Evolutionary conservation across 2,113 vertebrate genomes (phyloP).

Genomic region (Cairina moschata): DNA sequence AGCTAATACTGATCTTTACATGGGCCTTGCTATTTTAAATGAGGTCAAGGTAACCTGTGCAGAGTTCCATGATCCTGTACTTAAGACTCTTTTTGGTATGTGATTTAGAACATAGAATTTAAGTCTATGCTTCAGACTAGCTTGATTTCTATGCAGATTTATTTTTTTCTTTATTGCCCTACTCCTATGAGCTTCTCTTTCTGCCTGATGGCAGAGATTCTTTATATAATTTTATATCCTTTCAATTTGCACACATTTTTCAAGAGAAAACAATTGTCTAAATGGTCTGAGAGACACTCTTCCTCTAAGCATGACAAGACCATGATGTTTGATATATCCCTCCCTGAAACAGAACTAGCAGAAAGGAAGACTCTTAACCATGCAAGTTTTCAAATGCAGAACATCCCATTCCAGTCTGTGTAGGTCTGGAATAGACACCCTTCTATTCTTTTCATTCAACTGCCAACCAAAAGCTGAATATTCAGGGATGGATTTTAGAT

Average conservation of each 20-base stretch:
- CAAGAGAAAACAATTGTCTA: not conserved
- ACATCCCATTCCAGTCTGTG: not conserved
- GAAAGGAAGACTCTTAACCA: not conserved
- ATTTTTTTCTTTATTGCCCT: not conserved
- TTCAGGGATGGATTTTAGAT: not conserved
- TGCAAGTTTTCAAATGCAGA: not conserved
- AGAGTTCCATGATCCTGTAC: not conserved
- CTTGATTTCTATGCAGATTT: not conserved
- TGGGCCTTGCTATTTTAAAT: not conserved
- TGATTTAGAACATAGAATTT: not conserved
- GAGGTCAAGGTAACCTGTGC: not conserved
- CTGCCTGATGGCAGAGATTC: not conserved
- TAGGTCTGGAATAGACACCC: not conserved
- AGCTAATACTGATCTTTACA: not conserved
- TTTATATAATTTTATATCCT: not conserved
- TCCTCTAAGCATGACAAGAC: not conserved
- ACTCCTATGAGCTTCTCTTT: not conserved
- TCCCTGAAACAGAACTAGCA: not conserved
- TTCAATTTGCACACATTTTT: not conserved
- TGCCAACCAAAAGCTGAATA: not conserved
- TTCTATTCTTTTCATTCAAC: not conserved
- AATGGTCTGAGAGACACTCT: not conserved
- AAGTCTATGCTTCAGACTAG: not conserved
- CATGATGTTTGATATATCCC: not conserved
- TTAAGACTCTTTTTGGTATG: not conserved